These are phyloP conservation scores for Achatina immaculata DNA, from an alignment of 1,140 invertebrate genomes.

Conservation along the genomic window DNA sequence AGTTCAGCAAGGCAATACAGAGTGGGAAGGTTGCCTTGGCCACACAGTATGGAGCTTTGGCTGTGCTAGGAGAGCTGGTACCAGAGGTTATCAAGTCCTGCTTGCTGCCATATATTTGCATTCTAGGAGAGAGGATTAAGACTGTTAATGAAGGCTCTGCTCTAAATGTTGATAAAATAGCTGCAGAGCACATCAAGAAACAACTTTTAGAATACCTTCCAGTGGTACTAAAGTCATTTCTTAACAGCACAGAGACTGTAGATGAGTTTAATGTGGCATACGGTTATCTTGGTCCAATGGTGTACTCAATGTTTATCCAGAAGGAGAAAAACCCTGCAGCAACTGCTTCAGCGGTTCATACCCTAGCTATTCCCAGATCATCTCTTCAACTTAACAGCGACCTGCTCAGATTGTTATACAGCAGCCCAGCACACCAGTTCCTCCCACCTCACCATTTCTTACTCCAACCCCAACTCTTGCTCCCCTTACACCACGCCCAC, in stretches of 20 bases:
- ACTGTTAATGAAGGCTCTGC: constrained; percentile 78
- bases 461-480: constrained; percentile 46
- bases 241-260: constrained; percentile 82
- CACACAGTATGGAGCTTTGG: constrained; percentile 93
- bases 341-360: constrained; percentile 21
- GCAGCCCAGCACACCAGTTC: constrained; percentile 45
- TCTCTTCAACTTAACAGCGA: constrained; percentile 42
- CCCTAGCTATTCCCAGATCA: constrained; percentile 30
- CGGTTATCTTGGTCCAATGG: constrained; percentile 85
- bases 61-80: constrained; percentile 88
- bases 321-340: constrained; percentile 53
- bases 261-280: constrained; percentile 91
- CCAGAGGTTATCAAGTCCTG: constrained; percentile 94
- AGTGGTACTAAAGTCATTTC: constrained; percentile 85
- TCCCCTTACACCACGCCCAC: constrained; percentile 52
- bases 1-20: constrained; percentile 82
- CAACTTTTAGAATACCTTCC: constrained; percentile 88
- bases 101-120: constrained; percentile 87
- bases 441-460: constrained; percentile 45
- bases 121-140: constrained; percentile 88
- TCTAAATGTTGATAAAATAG: constrained; percentile 84
- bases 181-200: constrained; percentile 93
- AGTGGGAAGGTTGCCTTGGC: constrained; percentile 89
- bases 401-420: constrained; percentile 56
- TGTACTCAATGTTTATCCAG: constrained; percentile 77